A percentile compares a stretch with the other conserved stretches of the same genome.
Conservation (phyloP, 2,797 vertebrate species). For the Poeciliopsis infans region DNA sequence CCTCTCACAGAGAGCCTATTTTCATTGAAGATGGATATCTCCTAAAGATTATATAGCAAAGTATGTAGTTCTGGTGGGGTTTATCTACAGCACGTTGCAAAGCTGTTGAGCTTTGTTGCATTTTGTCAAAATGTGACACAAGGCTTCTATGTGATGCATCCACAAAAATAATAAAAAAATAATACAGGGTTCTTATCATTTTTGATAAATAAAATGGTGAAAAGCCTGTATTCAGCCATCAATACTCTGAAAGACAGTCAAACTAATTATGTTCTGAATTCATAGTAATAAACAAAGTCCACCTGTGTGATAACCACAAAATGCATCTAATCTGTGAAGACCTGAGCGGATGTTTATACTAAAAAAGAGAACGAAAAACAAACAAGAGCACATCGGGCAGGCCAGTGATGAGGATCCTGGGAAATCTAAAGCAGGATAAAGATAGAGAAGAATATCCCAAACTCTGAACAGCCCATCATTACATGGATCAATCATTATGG, state of each 20-base stretch:
- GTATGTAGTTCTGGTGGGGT: background rate
- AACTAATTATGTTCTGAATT: background rate
- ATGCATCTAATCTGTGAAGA: background rate
- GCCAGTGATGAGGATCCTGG: background rate
- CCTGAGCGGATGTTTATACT: background rate
- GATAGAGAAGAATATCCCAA: background rate
- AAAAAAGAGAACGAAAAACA: no score
- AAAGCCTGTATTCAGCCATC: background rate
- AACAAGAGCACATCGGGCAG: background rate
- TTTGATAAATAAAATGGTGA: background rate
- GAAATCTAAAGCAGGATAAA: background rate
- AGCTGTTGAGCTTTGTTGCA: background rate
- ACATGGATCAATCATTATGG: background rate
- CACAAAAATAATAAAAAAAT: background rate
- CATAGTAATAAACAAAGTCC: background rate
- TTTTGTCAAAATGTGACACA: background rate
- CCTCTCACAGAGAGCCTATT: slow-evolving; percentile 36
- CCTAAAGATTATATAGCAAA: slow-evolving; percentile 14
- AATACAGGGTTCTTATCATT: background rate
- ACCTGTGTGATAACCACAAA: background rate
- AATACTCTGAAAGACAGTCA: background rate
- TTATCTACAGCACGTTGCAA: background rate
- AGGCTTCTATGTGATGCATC: background rate
- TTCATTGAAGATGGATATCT: slow-evolving; percentile 7
- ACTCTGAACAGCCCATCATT: background rate